These are phyloP conservation scores for Anolis sagrei DNA, from an alignment of 2,113 vertebrate species.

Conservation along the genomic window DNA sequence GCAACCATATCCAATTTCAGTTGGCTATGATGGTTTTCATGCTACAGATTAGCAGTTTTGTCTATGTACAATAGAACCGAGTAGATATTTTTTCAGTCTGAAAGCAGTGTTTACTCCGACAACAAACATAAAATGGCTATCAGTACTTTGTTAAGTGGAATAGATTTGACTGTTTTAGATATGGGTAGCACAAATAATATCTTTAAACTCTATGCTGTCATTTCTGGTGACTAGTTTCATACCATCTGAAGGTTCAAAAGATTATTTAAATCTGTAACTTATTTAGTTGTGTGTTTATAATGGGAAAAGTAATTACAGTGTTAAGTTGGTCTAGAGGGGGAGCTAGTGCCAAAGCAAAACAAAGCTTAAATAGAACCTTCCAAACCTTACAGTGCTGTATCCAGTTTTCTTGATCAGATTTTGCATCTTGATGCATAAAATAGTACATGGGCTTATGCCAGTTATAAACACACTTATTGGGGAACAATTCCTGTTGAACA, in stretches of 20 bases:
- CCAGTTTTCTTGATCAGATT: constrained; percentile 10
- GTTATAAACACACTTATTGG: not conserved
- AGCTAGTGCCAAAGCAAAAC: constrained; percentile 82
- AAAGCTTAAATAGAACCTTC: constrained; percentile 54
- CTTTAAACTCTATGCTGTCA: constrained; percentile 42
- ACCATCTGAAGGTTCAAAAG: constrained; percentile 34
- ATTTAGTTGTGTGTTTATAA: constrained; percentile 48
- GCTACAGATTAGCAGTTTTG: constrained; percentile 33
- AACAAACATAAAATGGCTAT: constrained; percentile 31
- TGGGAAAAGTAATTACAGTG: constrained; percentile 60
- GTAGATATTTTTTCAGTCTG: not conserved
- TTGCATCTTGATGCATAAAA: not conserved
- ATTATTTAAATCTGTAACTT: constrained; percentile 57
- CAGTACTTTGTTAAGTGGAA: constrained; percentile 37
- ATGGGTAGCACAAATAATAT: constrained; percentile 33
- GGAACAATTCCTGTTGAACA: not conserved
- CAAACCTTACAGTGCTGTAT: constrained; percentile 40
- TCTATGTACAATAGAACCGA: constrained; percentile 26
- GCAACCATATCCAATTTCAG: constrained; percentile 20
- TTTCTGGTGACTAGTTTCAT: constrained; percentile 41
- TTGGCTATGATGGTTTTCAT: not conserved
- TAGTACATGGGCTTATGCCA: not conserved
- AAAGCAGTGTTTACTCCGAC: constrained; percentile 17
- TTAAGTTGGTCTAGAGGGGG: constrained; percentile 80
- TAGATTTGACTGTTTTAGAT: constrained; percentile 5